Evolutionary conservation across 1,140 invertebrate genomes (phyloP), one percentile per base, ranked within the genome.

Genomic region (Eueides isabella): DNA sequence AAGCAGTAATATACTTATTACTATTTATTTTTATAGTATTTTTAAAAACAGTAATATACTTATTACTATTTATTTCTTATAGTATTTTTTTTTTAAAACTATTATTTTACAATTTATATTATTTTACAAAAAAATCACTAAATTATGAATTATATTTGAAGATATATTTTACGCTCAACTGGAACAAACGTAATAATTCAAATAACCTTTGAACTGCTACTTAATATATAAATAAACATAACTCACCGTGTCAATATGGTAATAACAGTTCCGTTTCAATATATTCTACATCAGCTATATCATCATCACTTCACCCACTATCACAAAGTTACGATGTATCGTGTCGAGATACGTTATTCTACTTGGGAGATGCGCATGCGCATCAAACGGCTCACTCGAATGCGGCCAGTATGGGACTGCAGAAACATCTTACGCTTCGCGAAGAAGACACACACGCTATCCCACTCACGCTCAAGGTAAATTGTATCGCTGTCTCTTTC

Each of bases 351-450:
- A 16, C 48, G 48, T 55, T 55, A 19, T 26, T 55, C 9, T 23
- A 55, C 48, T 55, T 2, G 19, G 23, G 23, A 55, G 48, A 55
- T 55, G 48, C 48, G 48, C 48, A 26, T 55, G 48, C 48, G 48
- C 48, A 55, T 55, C 48, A 87, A 87, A 85, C 85, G 86, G 84
- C 83, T 90, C 85, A 87, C 89, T 91, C 89, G 86, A 84, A 89
- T 91, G 84, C 85, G 88, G 91, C 83, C 85, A 85, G 91, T 91
- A 84, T 91, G 91, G 91, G 89, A 92, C 91, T 91, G 89, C 91
- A 90, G 85, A 90, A 87, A 87, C 90, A 91, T 92, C 91, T 91
- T 87, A 88, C 85, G 88, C 88, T 89, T 91, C 88, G 86, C 88
- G 89, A 91, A 91, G 91, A 92, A 90, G 91, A 91, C 83, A 91